Percentiles rank a stretch among this genome's conserved stretches.
Conservation (phyloP, 2,888 invertebrate genomes). For the Coenonympha glycerion region DNA sequence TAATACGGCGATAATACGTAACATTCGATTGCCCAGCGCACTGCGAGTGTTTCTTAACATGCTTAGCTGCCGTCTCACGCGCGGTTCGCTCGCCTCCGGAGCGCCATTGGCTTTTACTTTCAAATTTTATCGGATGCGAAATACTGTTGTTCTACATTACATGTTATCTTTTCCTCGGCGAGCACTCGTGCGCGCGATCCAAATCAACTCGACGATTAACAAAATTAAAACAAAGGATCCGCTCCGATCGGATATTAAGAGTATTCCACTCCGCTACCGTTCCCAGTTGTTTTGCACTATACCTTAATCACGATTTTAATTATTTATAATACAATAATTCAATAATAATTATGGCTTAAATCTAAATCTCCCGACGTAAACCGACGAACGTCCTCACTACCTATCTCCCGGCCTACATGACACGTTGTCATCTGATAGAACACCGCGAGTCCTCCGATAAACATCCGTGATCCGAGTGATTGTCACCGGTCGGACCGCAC, state of each 20-base stretch:
- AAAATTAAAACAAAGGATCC: constrained; percentile 14
- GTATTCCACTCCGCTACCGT: constrained; percentile 52
- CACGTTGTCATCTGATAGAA: constrained; percentile 43
- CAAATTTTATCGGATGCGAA: constrained; percentile 35
- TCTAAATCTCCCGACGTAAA: constrained; percentile 58
- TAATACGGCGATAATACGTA: constrained; percentile 41
- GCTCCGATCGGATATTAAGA: constrained; percentile 1
- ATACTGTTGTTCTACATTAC: constrained; percentile 27
- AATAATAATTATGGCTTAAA: constrained; percentile 66
- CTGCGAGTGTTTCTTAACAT: constrained; percentile 27
- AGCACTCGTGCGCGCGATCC: constrained; percentile 4
- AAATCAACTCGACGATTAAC: constrained; percentile 8
- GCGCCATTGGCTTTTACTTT: constrained; percentile 41
- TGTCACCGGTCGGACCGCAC: constrained; percentile 61
- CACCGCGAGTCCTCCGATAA: constrained; percentile 43
- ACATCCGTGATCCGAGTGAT: constrained; percentile 57
- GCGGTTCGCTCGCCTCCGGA: constrained; percentile 33
- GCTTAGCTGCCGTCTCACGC: constrained; percentile 30
- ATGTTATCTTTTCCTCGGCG: constrained; percentile 13
- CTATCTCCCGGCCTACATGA: constrained; percentile 34
- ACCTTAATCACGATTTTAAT: constrained; percentile 55
- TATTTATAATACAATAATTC: constrained; percentile 66
- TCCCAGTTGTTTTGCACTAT: constrained; percentile 75
- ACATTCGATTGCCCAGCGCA: constrained; percentile 32
- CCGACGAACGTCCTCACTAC: constrained; percentile 50